These are phyloP conservation scores for Listronotus oregonensis DNA, from an alignment of 1,140 invertebrate genomes.

Conservation along the genomic window DNA sequence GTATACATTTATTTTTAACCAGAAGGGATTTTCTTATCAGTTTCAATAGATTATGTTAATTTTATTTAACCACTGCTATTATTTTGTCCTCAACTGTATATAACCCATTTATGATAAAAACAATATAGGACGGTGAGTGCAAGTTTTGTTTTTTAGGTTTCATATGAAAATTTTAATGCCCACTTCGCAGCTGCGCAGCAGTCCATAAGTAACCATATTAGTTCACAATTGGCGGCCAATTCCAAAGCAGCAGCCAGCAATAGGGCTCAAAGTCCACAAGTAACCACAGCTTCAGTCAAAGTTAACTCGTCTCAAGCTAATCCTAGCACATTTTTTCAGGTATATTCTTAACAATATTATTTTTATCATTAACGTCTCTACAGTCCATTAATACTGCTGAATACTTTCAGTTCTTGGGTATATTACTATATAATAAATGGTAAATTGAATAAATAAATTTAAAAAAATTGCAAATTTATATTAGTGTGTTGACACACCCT, in stretches of 20 bases:
- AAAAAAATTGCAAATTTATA: no score
- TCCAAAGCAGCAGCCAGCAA: slow-evolving; percentile 56
- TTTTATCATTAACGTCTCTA: no score
- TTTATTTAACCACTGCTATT: no score
- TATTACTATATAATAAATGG: no score
- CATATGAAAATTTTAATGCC: slow-evolving; percentile 48
- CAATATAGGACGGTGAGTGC: not conserved
- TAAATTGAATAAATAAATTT: no score
- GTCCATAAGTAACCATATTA: slow-evolving; percentile 63
- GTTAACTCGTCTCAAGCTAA: slow-evolving; percentile 61
- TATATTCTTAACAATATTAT: slow-evolving; percentile 4
- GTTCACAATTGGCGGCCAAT: slow-evolving; percentile 62
- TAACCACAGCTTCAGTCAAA: slow-evolving; percentile 61
- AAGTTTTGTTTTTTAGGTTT: slow-evolving; percentile 18
- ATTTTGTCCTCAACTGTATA: not conserved
- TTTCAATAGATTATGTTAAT: no score
- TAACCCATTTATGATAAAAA: not conserved
- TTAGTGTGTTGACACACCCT: no score
- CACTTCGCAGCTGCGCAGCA: slow-evolving; percentile 68
- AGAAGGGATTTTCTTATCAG: no score
- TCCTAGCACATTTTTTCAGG: slow-evolving; percentile 66
- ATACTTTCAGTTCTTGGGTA: no score
- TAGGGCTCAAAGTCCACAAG: slow-evolving; percentile 61
- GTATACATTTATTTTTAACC: no score
- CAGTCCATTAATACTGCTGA: no score